Base-by-base conservation (phyloP, 1,140 invertebrate species). In the Batillaria attramentaria region DNA sequence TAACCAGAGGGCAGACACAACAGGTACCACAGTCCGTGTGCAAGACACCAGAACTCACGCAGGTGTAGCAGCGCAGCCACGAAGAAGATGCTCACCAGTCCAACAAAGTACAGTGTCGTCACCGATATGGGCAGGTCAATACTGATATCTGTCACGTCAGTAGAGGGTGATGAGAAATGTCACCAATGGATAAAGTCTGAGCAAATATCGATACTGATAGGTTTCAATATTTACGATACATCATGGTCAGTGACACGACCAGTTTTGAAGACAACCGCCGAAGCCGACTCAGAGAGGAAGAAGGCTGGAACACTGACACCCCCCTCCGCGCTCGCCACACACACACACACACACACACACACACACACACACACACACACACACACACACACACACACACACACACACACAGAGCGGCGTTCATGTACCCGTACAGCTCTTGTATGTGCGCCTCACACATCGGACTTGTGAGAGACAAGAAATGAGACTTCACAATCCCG, bases 1-100 rank as follows among this genome's bases (percentile, higher is more conserved):
- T 88, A 87, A 1, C 84, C 87, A 3, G 88, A 84, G 2, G 88
- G 88, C 3, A 89, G 72, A 83, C 88, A 89, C n/a, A 88, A 79
- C 2, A 89, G 81, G 62, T 85, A 89, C 83, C 84, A 86, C 18
- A 87, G 6, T 16, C 86, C 86, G 54, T 88, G 82, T 3, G 87
- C 28, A 0, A 89, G 84, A 70, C 83, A 87, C 16, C 43, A 46
- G 13, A 87, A 79, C 54, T 89, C 88, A 10, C 78, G 93, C 0
- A 96, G 96, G 92, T 98, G 97, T n/a, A 97, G 84, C 0, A 96
- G 83, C 0, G 94, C 95, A 10, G 95, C 94, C 31, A 95, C 86
- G 1, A 95, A 87, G 70, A 96, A 92, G 72, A 90, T 83, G 28
- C 39, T 79, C 1, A 84, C 81, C 65, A 89, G 66, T 16, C 69